These are phyloP conservation scores for Anabacerthia variegaticeps DNA, from an alignment of 2,797 vertebrate species.

Conservation along the genomic window DNA sequence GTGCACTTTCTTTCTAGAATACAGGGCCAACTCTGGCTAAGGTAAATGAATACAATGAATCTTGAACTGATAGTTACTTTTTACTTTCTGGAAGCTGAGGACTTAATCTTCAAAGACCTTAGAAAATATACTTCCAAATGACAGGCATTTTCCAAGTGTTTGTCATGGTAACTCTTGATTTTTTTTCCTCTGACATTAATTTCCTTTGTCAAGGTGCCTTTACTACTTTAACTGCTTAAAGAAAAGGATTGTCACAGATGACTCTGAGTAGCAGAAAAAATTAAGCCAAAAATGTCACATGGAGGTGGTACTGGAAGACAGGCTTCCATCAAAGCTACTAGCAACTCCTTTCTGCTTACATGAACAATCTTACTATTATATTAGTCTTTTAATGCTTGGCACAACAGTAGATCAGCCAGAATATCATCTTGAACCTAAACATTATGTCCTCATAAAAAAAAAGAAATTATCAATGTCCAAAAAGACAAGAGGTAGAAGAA, in stretches of 20 bases:
- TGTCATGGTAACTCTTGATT: not conserved
- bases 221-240: not conserved
- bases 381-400: not conserved
- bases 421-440: not conserved
- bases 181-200: not conserved
- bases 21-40: not conserved
- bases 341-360: not conserved
- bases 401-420: not conserved
- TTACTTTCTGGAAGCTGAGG: not conserved
- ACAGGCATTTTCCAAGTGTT: not conserved
- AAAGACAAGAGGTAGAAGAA: not conserved
- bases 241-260: not conserved
- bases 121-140: not conserved
- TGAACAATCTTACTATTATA: not conserved
- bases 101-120: not conserved
- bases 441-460: not conserved
- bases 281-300: not conserved
- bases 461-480: not conserved
- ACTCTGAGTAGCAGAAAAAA: constrained; percentile 8
- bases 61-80: not conserved
- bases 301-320: not conserved
- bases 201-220: not conserved
- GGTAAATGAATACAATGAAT: not conserved
- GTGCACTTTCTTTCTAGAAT: not conserved
- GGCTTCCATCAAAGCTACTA: not conserved